Evolutionary conservation across 2,888 invertebrate genomes (phyloP).

Genomic region (Agrotis ipsilon): DNA sequence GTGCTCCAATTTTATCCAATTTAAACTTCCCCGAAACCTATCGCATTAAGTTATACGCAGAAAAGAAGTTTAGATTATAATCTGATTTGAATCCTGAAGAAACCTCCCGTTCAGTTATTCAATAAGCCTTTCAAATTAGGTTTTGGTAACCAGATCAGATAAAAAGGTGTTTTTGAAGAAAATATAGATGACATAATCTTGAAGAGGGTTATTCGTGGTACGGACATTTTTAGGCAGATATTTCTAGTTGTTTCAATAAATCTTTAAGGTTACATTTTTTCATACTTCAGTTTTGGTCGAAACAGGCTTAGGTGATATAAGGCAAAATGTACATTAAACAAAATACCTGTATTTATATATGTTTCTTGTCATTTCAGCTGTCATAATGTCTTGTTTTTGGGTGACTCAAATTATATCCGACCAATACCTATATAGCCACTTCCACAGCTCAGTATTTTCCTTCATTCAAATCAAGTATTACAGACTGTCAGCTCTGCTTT

Average conservation of each 20-base stretch:
- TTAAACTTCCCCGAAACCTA: conserved; percentile 69
- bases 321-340: too few species aligned
- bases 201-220: neutral
- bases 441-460: too few species aligned
- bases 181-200: neutral
- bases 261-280: neutral
- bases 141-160: conserved; percentile 6
- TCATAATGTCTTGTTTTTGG: too few species aligned
- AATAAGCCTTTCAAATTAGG: conserved; percentile 25
- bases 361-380: conserved; percentile 4
- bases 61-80: conserved; percentile 50
- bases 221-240: neutral
- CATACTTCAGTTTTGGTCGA: neutral
- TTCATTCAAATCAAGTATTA: neutral
- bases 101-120: conserved; percentile 19
- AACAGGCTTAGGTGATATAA: neutral
- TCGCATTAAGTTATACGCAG: conserved; percentile 47
- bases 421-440: too few species aligned
- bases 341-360: neutral
- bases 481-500: conserved; percentile 8
- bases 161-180: neutral
- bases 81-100: conserved; percentile 36
- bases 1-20: conserved; percentile 70
- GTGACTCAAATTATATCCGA: too few species aligned
- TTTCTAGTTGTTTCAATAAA: neutral